Evolutionary conservation across 2,888 invertebrate genomes (phyloP).

Genomic region (Leptarthrus brevirostris): DNA sequence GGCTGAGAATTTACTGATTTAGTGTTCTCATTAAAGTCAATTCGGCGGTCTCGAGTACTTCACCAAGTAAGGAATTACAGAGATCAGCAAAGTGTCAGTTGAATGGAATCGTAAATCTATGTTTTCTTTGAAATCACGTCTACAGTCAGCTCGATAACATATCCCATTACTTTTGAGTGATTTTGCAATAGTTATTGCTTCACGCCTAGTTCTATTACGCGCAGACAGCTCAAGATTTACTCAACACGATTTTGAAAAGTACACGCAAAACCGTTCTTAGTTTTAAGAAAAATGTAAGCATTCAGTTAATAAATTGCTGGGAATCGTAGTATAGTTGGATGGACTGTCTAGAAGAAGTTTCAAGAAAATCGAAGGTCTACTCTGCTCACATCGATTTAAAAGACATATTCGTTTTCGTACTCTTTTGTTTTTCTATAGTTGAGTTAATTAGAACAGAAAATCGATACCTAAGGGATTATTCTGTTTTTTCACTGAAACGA

Average conservation of each 20-base stretch:
- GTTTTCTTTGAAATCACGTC: constrained; percentile 37
- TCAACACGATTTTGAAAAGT: neutral
- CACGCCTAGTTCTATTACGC: constrained; percentile 29
- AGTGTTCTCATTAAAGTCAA: constrained; percentile 41
- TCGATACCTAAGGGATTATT: too few species aligned
- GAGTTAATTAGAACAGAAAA: too few species aligned
- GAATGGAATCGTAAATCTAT: constrained; percentile 52
- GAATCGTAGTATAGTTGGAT: too few species aligned
- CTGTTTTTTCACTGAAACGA: too few species aligned
- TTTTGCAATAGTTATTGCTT: constrained; percentile 42
- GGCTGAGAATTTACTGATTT: neutral
- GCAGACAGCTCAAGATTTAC: neutral
- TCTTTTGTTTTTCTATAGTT: too few species aligned
- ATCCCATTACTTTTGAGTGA: constrained; percentile 42
- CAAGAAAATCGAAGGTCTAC: too few species aligned
- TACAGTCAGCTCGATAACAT: constrained; percentile 14
- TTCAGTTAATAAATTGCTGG: too few species aligned
- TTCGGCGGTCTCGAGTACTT: constrained; percentile 40
- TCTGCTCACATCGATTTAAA: too few species aligned
- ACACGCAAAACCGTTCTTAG: neutral
- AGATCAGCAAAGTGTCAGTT: constrained; percentile 50
- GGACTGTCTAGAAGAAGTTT: too few species aligned
- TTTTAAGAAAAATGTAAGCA: neutral
- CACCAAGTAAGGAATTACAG: constrained; percentile 26
- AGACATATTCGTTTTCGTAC: too few species aligned